Conservation (phyloP, 1,140 invertebrate species). For the Macrosteles quadrilineatus region DNA sequence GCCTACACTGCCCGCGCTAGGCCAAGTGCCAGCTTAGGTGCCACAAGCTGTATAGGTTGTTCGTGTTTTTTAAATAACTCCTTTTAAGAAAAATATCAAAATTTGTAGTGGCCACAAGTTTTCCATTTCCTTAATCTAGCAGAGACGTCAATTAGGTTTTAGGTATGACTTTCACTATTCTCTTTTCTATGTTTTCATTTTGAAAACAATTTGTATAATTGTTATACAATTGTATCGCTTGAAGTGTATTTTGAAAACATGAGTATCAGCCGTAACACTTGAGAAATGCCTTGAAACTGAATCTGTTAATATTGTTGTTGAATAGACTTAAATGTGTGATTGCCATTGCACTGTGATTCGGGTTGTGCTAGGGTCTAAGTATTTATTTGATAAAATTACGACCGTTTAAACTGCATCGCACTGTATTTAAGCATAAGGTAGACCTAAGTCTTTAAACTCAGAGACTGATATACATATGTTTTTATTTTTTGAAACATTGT, state of each 20-base stretch:
- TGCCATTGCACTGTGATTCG: background rate
- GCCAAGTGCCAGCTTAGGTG: too few species aligned
- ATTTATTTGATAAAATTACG: background rate
- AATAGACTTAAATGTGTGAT: background rate
- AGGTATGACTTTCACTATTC: background rate
- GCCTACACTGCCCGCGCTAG: too few species aligned
- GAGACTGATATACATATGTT: too few species aligned
- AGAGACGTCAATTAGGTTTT: conserved; percentile 20
- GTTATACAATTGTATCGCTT: conserved; percentile 18
- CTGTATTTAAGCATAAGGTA: too few species aligned
- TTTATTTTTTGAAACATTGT: too few species aligned
- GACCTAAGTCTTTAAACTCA: too few species aligned
- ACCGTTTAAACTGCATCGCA: too few species aligned
- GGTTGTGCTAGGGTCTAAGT: background rate
- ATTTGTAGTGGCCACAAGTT: background rate
- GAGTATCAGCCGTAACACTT: background rate
- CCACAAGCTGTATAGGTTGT: too few species aligned
- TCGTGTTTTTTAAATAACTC: too few species aligned
- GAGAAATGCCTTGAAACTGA: background rate
- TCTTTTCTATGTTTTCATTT: conserved; percentile 2
- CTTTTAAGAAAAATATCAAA: too few species aligned
- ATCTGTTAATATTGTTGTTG: background rate
- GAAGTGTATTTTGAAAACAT: conserved; percentile 22
- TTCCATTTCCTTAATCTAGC: background rate
- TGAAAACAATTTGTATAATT: conserved; percentile 21